phyloP scores from a whole-genome alignment of 2,113 vertebrate genomes.

The Ornithorhynchus anatinus region DNA sequence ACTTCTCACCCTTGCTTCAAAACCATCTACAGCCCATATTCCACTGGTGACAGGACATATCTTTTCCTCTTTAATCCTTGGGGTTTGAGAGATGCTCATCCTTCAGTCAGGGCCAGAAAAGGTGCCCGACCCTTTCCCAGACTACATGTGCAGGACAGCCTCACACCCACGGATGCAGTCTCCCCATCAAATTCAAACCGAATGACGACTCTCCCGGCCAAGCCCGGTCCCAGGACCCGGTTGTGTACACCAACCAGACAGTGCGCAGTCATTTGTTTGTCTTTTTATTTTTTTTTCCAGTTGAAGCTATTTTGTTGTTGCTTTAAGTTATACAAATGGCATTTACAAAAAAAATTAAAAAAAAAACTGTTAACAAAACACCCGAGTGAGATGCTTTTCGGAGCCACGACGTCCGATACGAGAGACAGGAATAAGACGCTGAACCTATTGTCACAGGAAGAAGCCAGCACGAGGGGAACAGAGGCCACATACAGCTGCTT shows the following conservation, averaged over 20 bases:
- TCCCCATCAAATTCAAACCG: no score
- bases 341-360: conserved; percentile 86
- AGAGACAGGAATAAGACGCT: conserved; percentile 39
- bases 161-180: no score
- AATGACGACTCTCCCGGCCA: not conserved
- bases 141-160: no score
- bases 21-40: no score
- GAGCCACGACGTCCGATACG: conserved; percentile 56
- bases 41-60: no score
- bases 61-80: no score
- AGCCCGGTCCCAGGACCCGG: not conserved
- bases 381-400: conserved; percentile 68
- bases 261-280: no score
- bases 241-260: not conserved
- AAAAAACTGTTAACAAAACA: conserved; percentile 66
- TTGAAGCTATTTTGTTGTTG: conserved; percentile 77
- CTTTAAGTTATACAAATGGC: conserved; percentile 95
- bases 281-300: conserved; percentile 81
- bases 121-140: no score
- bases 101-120: no score
- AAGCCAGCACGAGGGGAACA: conserved; percentile 35
- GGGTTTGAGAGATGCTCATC: no score
- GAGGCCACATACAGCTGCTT: not conserved
- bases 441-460: conserved; percentile 46
- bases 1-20: no score